phyloP scores from a whole-genome alignment of 35 echinoderm and acorn worm genomes.

The Lytechinus variegatus region DNA sequence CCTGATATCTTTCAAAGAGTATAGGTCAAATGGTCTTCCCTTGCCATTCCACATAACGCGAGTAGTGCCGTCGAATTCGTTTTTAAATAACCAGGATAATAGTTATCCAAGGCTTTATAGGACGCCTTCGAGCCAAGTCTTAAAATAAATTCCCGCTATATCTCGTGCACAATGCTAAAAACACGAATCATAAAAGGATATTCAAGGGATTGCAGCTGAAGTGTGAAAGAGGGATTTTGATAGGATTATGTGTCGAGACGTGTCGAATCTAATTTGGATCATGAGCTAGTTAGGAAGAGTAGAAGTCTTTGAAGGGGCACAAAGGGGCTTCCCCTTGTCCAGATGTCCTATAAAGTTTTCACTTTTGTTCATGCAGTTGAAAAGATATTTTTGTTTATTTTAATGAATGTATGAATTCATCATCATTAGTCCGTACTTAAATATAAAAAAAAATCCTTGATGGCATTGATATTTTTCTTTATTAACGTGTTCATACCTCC shows the following conservation, averaged over 20 bases:
- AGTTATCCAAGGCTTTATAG: neutral
- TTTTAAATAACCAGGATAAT: neutral
- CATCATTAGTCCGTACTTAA: too few species aligned
- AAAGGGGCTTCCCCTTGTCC: neutral
- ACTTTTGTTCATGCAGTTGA: neutral
- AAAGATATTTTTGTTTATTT: neutral
- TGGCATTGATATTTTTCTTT: too few species aligned
- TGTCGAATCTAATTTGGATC: neutral
- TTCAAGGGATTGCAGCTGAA: neutral
- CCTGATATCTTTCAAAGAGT: too few species aligned
- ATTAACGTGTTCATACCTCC: too few species aligned
- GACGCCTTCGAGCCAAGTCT: neutral
- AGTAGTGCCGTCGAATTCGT: neutral
- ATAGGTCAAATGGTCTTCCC: too few species aligned
- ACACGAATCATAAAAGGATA: neutral
- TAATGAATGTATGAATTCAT: too few species aligned
- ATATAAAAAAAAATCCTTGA: too few species aligned
- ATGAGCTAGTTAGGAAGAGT: neutral
- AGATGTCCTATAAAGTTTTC: neutral
- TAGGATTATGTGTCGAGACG: neutral
- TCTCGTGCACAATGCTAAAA: neutral
- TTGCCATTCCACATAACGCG: neutral
- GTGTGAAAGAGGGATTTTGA: neutral
- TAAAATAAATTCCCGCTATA: neutral
- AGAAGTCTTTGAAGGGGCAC: neutral